Percentiles rank a stretch among this genome's conserved stretches.
Evolutionary conservation across 1,140 invertebrate species (phyloP).

Genomic region (Periplaneta americana): DNA sequence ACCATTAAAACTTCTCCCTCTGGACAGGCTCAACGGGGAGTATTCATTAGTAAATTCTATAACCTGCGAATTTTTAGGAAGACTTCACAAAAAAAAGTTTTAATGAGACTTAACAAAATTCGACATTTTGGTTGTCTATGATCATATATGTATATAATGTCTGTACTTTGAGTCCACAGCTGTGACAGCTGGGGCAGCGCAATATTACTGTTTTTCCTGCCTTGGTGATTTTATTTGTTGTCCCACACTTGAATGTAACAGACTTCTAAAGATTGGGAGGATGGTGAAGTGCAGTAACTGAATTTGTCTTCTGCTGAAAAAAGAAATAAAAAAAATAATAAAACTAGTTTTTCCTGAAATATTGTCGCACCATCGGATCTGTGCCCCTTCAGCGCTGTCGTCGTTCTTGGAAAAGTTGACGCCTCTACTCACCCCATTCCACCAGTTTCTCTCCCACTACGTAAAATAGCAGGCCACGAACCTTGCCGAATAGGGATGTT

Average conservation of each 20-base stretch:
- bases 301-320: slow-evolving; percentile 1
- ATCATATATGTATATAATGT: not conserved
- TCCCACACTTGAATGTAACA: not conserved
- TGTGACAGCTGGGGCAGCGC: not conserved
- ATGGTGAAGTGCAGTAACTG: not conserved
- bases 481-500: too few species aligned
- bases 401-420: too few species aligned
- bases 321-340: not conserved
- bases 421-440: too few species aligned
- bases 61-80: too few species aligned
- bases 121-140: not conserved
- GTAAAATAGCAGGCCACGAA: too few species aligned
- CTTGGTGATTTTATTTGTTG: not conserved
- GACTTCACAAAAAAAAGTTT: not conserved
- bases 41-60: too few species aligned
- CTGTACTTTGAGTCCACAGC: not conserved
- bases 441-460: too few species aligned
- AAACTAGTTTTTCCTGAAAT: not conserved
- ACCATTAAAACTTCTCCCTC: not conserved
- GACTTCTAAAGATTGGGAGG: not conserved
- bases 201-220: not conserved
- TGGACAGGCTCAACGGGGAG: too few species aligned
- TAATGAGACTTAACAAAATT: not conserved
- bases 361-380: too few species aligned
- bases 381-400: too few species aligned